phyloP scores from a whole-genome alignment of 1,140 invertebrate species.

The Eubasilissa regina region DNA sequence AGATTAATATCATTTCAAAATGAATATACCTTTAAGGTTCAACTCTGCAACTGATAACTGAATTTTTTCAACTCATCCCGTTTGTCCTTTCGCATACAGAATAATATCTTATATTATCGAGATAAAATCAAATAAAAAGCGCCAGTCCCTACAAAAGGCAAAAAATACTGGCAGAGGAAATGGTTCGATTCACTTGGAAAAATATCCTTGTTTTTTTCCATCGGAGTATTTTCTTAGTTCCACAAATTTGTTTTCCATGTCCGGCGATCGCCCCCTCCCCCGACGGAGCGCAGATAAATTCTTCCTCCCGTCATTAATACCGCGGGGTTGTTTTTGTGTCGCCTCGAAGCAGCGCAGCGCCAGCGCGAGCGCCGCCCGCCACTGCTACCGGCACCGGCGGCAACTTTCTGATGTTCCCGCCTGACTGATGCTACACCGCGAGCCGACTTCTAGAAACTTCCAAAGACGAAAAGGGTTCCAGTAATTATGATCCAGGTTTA shows the following conservation, averaged over 20 bases:
- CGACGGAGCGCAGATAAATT: too few species aligned
- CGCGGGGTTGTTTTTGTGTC: slow-evolving; percentile 15
- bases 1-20: too few species aligned
- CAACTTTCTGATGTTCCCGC: slow-evolving; percentile 8
- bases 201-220: neutral
- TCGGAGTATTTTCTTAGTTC: slow-evolving; percentile 10
- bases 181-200: too few species aligned
- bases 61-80: too few species aligned
- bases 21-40: too few species aligned
- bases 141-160: too few species aligned
- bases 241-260: slow-evolving; percentile 12
- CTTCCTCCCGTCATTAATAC: neutral
- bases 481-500: slow-evolving; percentile 61
- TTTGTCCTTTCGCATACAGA: too few species aligned
- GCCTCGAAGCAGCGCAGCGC: neutral
- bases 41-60: too few species aligned
- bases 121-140: too few species aligned
- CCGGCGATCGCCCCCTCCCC: neutral
- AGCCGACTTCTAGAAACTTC: slow-evolving; percentile 51
- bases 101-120: too few species aligned
- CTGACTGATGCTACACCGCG: slow-evolving; percentile 54
- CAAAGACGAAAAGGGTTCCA: slow-evolving; percentile 51
- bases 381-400: neutral
- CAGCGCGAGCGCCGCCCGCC: neutral
- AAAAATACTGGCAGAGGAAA: too few species aligned